Evolutionary conservation across 2,888 invertebrate genomes (phyloP).

Genomic region (Parthenolecanium corni): DNA sequence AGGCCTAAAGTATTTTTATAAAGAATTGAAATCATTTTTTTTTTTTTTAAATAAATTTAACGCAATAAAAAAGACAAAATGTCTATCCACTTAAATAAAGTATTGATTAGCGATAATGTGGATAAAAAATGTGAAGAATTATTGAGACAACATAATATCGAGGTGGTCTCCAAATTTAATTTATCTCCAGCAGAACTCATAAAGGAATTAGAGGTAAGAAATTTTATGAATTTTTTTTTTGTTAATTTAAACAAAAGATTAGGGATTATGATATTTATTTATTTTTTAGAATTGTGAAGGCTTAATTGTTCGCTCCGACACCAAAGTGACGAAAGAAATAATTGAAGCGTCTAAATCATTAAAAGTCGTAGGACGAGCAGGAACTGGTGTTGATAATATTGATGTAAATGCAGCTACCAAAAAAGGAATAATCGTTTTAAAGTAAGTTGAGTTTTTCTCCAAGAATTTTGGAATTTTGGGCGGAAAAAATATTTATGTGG

Average conservation of each 20-base stretch:
- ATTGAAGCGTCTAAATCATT: slow-evolving; percentile 61
- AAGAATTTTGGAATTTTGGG: background rate
- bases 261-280: too few relatives aligned
- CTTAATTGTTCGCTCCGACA: slow-evolving; percentile 84
- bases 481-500: background rate
- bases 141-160: slow-evolving; percentile 61
- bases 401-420: slow-evolving; percentile 76
- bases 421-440: slow-evolving; percentile 79
- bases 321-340: slow-evolving; percentile 77
- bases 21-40: too few relatives aligned
- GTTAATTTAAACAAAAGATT: background rate
- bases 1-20: too few relatives aligned
- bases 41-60: too few relatives aligned
- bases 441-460: slow-evolving; percentile 54
- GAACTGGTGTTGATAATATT: slow-evolving; percentile 97
- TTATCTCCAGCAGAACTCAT: slow-evolving; percentile 59
- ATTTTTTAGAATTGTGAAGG: slow-evolving; percentile 71
- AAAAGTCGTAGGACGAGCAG: slow-evolving; percentile 89
- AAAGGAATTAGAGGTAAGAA: slow-evolving; percentile 65
- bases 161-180: slow-evolving; percentile 67
- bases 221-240: background rate
- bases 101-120: slow-evolving; percentile 86
- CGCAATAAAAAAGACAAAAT: slow-evolving; percentile 25
- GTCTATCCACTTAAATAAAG: slow-evolving; percentile 55
- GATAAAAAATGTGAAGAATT: slow-evolving; percentile 75